Base-by-base conservation (phyloP, 2,888 invertebrate genomes). In the Polia nebulosa region DNA sequence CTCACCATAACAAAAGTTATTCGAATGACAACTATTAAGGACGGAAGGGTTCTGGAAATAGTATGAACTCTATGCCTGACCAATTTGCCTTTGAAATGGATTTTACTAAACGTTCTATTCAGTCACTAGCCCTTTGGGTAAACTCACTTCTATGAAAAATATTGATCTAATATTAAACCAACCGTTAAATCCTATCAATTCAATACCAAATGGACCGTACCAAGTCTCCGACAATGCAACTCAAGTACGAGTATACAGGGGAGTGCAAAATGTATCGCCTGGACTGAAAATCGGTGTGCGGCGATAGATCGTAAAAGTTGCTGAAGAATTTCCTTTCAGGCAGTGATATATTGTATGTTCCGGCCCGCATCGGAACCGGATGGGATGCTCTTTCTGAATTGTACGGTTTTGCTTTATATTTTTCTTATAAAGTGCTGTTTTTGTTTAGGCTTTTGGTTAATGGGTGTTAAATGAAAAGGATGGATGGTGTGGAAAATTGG, bases 291-390 rank as follows among this genome's bases (percentile, higher is more conserved):
- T 74, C 56, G 62, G 62, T 25, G 15, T 13, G 20, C 34, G 13
- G 58, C 63, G 79, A 69, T 74, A 61, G 57, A 67, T 60, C 52
- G 67, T 74, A 57, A 74, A 74, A 79, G 61, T 79, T 77, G 34
- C 47, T 44, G 58, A 69, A 67, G 64, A 70, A 66, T 68, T 64
- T 67, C 52, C 60, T 81, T 76, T 71, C 67, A 70, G 17, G 20
- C 57, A 45, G 49, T 82, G 73, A 82, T 80, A 82, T 81, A 81
- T 81, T 74, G 81, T 82, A 68, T 67, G 80, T 82, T 79, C 61
- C 82, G 80, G 65, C n/a, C 60, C 72, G 68, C 62, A 58, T 70
- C 49, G 39, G 51, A 55, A 55, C 69, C 82, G 76, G 76, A 73
- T 64, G 62, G 66, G 62, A 64, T 60, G 71, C 66, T 76, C 51